Conservation (phyloP, 2,888 invertebrate species). For the Eupithecia subumbrata region DNA sequence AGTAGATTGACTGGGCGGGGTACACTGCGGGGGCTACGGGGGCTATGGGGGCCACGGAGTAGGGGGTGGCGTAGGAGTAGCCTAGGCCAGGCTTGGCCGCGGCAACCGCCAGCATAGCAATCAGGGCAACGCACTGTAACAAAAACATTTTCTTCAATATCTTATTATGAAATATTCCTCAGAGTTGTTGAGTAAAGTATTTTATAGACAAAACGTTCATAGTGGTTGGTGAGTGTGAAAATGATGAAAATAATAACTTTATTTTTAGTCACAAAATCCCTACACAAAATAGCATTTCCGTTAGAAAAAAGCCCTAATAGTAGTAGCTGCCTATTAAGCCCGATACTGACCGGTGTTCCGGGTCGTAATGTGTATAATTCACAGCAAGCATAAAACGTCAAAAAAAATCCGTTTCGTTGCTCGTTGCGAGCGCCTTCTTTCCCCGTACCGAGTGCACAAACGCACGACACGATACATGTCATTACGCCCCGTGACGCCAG, state of each 20-base stretch:
- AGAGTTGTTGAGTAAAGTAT: not conserved
- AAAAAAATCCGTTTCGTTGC: too few species aligned
- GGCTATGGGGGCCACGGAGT: constrained; percentile 20
- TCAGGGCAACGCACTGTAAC: constrained; percentile 43
- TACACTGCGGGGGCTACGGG: constrained; percentile 24
- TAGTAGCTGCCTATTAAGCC: too few species aligned
- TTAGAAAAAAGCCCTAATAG: too few species aligned
- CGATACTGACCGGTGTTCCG: too few species aligned
- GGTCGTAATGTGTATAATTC: too few species aligned
- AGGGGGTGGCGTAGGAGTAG: constrained; percentile 25
- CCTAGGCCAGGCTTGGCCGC: constrained; percentile 41
- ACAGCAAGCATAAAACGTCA: too few species aligned
- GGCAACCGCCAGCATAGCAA: constrained; percentile 44
- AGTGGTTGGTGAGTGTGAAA: not conserved
- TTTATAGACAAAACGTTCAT: not conserved
- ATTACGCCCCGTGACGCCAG: too few species aligned
- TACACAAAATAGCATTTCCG: not conserved
- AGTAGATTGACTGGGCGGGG: constrained; percentile 15
- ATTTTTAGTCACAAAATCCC: not conserved
- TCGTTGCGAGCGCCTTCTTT: too few species aligned
- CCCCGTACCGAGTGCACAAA: too few species aligned
- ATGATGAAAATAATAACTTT: not conserved
- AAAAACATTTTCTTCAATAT: constrained; percentile 9
- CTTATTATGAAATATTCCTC: not conserved
- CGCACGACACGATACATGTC: too few species aligned